These are phyloP conservation scores for Dugesia japonica DNA, from an alignment of 2,888 invertebrate genomes.

Conservation along the genomic window DNA sequence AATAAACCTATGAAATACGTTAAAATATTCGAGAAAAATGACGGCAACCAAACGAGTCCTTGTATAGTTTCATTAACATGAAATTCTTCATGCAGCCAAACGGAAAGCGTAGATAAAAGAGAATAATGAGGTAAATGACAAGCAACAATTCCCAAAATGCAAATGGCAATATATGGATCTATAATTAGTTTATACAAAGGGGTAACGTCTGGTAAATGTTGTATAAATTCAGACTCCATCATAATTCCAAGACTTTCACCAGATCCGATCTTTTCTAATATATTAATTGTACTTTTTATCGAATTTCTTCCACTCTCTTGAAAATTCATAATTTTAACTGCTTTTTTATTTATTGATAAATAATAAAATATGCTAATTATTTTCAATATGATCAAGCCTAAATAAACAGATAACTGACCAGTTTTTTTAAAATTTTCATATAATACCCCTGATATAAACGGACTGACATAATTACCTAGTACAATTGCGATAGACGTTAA, in stretches of 20 bases:
- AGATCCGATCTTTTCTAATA: background rate
- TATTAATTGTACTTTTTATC: no score
- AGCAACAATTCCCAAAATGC: background rate
- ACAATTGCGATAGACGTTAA: background rate
- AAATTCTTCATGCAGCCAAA: background rate
- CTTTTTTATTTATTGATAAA: background rate
- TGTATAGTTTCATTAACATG: background rate
- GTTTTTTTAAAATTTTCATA: background rate
- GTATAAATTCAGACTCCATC: background rate
- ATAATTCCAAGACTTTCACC: background rate
- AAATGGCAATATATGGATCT: background rate
- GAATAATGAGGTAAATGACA: conserved; percentile 1
- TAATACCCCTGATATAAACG: background rate
- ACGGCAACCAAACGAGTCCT: background rate
- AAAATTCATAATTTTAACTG: background rate
- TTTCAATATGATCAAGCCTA: background rate
- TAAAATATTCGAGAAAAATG: background rate
- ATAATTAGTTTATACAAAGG: background rate
- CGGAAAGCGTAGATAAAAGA: background rate
- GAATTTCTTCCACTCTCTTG: background rate
- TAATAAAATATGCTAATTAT: background rate
- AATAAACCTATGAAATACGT: background rate
- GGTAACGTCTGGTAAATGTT: background rate
- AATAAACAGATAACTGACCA: background rate
- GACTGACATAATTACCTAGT: background rate